A percentile compares a stretch with the other conserved stretches of the same genome.
phyloP scores from a whole-genome alignment of 2,888 invertebrate species.

The Punctoribates punctum region DNA sequence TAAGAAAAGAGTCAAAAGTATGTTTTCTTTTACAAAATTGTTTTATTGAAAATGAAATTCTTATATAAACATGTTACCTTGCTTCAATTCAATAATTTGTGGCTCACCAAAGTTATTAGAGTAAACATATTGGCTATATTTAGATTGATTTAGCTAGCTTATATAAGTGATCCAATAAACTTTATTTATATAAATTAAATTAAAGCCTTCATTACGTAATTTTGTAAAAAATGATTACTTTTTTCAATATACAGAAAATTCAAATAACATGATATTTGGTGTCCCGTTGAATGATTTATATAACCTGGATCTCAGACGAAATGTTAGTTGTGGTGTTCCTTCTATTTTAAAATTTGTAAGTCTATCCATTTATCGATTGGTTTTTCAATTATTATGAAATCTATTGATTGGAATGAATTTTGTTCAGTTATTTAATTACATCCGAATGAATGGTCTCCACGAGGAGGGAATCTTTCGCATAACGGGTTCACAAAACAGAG shows the following conservation, averaged over 20 bases:
- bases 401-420: background rate
- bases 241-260: constrained; percentile 9
- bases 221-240: too few relatives aligned
- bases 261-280: constrained; percentile 15
- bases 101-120: too few relatives aligned
- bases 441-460: constrained; percentile 36
- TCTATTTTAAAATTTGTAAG: constrained; percentile 18
- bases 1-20: constrained; percentile 28
- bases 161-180: background rate
- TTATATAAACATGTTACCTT: too few relatives aligned
- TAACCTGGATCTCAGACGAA: background rate
- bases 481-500: constrained; percentile 37
- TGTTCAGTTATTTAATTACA: constrained; percentile 32
- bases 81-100: too few relatives aligned
- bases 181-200: background rate
- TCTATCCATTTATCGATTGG: background rate
- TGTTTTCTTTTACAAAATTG: background rate
- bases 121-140: too few relatives aligned
- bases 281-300: constrained; percentile 5
- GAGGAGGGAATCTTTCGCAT: constrained; percentile 41
- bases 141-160: too few relatives aligned
- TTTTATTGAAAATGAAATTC: too few relatives aligned
- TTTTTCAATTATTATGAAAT: background rate
- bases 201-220: too few relatives aligned
- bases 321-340: background rate